Evolutionary conservation across 2,797 vertebrate species (phyloP).

Genomic region (Hapalemur alaotrensis): DNA sequence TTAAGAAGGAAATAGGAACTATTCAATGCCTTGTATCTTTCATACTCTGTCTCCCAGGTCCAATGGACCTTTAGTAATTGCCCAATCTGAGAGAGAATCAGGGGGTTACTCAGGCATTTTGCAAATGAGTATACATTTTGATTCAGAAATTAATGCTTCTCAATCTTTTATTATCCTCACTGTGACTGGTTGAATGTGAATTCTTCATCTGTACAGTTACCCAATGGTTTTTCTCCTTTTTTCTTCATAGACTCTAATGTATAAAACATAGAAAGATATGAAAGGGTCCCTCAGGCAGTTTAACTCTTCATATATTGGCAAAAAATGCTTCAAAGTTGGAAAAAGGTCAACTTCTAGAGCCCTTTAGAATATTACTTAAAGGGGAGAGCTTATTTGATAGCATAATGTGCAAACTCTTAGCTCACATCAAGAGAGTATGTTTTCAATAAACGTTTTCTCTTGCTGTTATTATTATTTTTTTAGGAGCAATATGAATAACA

Average conservation of each 20-base stretch:
- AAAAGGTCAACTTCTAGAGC: neutral
- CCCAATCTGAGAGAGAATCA: slow-evolving; percentile 62
- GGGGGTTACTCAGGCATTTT: slow-evolving; percentile 27
- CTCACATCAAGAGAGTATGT: neutral
- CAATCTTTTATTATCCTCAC: slow-evolving; percentile 13
- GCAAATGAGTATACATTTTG: slow-evolving; percentile 26
- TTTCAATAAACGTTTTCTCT: neutral
- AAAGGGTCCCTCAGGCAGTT: slow-evolving; percentile 4
- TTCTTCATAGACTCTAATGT: neutral
- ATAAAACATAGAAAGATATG: slow-evolving; percentile 11
- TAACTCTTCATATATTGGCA: slow-evolving; percentile 34
- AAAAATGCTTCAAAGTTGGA: slow-evolving; percentile 1
- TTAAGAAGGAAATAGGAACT: slow-evolving; percentile 50
- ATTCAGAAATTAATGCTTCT: slow-evolving; percentile 37
- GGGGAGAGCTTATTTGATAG: neutral
- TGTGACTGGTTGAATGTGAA: slow-evolving; percentile 2
- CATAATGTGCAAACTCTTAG: neutral
- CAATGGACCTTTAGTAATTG: slow-evolving; percentile 83
- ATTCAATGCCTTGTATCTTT: slow-evolving; percentile 19
- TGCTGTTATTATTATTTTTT: neutral
- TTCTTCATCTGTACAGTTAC: slow-evolving; percentile 13
- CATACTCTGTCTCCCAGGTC: slow-evolving; percentile 79
- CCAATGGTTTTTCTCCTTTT: neutral
- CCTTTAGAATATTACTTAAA: slow-evolving; percentile 22
- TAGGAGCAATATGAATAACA: neutral